Evolutionary conservation across 1,140 invertebrate species (phyloP).

Genomic region (Drosophila nigromelanica): DNA sequence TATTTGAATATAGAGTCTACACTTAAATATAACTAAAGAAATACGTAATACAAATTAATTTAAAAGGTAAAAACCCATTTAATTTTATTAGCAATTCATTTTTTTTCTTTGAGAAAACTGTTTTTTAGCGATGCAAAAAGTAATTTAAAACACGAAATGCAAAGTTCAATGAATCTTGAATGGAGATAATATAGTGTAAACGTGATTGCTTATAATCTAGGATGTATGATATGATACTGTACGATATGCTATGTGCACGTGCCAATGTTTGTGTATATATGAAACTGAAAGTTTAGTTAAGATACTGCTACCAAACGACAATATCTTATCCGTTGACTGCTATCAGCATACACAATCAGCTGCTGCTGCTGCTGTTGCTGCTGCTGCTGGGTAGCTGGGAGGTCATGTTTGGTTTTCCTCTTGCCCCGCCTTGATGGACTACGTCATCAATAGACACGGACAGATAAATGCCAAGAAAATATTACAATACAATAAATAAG

Average conservation of each 20-base stretch:
- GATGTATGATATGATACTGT: conserved; percentile 39
- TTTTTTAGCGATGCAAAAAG: neutral
- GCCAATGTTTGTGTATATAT: conserved; percentile 56
- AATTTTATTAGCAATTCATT: neutral
- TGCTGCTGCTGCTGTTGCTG: conserved; percentile 28
- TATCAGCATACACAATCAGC: conserved; percentile 76
- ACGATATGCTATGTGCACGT: conserved; percentile 59
- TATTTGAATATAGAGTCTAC: conserved; percentile 4
- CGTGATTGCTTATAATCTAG: conserved; percentile 64
- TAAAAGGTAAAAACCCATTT: neutral
- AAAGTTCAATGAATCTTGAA: conserved; percentile 67
- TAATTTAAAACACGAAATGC: neutral
- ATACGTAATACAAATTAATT: neutral
- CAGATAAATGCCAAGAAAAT: conserved; percentile 43
- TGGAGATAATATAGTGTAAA: conserved; percentile 61
- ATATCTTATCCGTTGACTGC: conserved; percentile 74
- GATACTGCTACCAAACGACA: conserved; percentile 73
- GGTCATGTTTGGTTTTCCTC: conserved; percentile 45
- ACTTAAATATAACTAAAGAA: conserved; percentile 4
- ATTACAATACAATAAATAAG: conserved; percentile 43
- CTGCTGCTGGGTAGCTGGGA: conserved; percentile 35
- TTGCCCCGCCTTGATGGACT: conserved; percentile 6
- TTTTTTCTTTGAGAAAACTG: neutral
- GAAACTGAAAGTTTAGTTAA: conserved; percentile 60
- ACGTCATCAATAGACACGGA: conserved; percentile 63